A percentile compares a stretch with the other conserved stretches of the same genome.
Conservation (phyloP, 2,113 vertebrate species). For the Lutjanus erythropterus region DNA sequence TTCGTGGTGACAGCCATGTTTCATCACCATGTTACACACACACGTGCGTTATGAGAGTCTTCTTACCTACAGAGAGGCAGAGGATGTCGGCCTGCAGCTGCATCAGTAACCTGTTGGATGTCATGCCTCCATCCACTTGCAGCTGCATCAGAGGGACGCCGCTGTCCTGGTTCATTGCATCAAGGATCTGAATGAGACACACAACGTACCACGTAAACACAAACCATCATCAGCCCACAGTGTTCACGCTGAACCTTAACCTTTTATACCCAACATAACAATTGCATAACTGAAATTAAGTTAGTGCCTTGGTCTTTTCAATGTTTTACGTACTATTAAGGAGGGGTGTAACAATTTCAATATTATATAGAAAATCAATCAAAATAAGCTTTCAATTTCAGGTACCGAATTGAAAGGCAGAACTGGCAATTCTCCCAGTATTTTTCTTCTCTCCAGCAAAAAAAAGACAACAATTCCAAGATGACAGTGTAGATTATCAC, state of each 20-base stretch:
- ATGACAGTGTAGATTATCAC: too few relatives aligned
- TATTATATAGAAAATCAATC: too few relatives aligned
- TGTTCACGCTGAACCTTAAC: not conserved
- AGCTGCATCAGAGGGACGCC: constrained; percentile 92
- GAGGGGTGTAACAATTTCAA: too few relatives aligned
- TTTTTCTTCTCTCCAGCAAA: too few relatives aligned
- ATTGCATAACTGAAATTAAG: too few relatives aligned
- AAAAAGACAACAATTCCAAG: too few relatives aligned
- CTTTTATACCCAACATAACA: not conserved
- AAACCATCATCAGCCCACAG: not conserved
- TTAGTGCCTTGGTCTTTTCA: not conserved
- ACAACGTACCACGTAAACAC: not conserved
- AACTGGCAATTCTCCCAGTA: too few relatives aligned
- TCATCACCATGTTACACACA: too few relatives aligned
- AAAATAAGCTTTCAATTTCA: too few relatives aligned
- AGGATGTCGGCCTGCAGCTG: constrained; percentile 98
- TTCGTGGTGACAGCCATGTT: too few relatives aligned
- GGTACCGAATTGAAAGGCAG: too few relatives aligned
- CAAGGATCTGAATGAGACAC: constrained; percentile 88
- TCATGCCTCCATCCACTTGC: constrained; percentile 94
- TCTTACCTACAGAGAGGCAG: constrained; percentile 94
- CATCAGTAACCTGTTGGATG: constrained; percentile 94
- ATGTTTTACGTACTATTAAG: too few relatives aligned
- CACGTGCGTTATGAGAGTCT: not conserved
- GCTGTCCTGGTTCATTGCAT: constrained; percentile 97